Conservation (phyloP, 1,140 invertebrate genomes). For the Dolichoris vasculosae region DNA sequence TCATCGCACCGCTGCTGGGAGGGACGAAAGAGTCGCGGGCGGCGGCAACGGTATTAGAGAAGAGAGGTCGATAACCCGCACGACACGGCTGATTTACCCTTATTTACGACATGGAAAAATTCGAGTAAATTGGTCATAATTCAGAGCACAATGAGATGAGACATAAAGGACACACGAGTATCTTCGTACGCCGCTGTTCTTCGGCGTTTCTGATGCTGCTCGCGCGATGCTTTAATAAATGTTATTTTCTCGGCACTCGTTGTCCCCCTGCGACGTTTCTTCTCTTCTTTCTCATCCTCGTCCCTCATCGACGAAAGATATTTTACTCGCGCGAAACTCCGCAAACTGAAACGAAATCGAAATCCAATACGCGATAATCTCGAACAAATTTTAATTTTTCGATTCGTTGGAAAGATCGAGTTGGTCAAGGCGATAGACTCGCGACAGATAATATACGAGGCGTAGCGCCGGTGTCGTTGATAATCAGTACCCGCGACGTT, state of each 20-base stretch:
- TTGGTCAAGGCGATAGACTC: background rate
- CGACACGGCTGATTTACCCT: conserved; percentile 56
- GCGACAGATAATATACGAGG: background rate
- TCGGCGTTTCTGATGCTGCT: conserved; percentile 38
- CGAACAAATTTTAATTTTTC: too few relatives aligned
- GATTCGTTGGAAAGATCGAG: background rate
- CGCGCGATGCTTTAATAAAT: conserved; percentile 41
- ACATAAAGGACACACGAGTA: conserved; percentile 30
- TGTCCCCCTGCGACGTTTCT: background rate
- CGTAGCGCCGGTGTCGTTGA: conserved; percentile 11
- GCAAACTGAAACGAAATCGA: too few relatives aligned
- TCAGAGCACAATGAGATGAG: conserved; percentile 54
- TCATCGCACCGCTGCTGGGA: conserved; percentile 8
- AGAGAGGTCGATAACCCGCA: conserved; percentile 41
- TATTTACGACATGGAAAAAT: conserved; percentile 57
- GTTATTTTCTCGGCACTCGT: conserved; percentile 36
- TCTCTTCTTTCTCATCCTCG: background rate
- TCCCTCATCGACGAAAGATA: background rate
- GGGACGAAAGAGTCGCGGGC: background rate
- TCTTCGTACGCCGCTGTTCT: background rate
- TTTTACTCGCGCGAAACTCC: too few relatives aligned
- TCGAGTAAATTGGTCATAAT: conserved; percentile 57
- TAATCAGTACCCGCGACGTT: conserved; percentile 20
- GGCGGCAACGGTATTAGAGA: conserved; percentile 1
- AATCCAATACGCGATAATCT: too few relatives aligned